phyloP scores from a whole-genome alignment of 2,888 invertebrate genomes.

The Nudaria mundana region DNA sequence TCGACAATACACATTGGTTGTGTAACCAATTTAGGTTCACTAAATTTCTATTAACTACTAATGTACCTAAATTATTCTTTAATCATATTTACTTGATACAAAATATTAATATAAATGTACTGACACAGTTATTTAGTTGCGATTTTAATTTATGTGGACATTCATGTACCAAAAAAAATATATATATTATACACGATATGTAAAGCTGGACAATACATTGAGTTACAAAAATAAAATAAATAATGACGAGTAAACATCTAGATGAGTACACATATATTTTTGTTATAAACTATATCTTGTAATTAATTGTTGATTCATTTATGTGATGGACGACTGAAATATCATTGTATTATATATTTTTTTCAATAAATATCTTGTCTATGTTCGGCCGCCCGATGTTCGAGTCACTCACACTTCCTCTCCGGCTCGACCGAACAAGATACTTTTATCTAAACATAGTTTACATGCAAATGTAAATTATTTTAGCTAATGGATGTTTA shows the following conservation, averaged over 20 bases:
- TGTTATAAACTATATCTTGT: constrained; percentile 64
- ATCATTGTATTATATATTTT: constrained; percentile 55
- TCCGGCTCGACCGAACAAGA: constrained; percentile 35
- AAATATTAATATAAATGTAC: constrained; percentile 16
- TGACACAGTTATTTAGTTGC: constrained; percentile 60
- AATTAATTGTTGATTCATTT: constrained; percentile 71
- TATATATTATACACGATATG: constrained; percentile 44
- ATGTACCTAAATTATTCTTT: background rate
- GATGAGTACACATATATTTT: constrained; percentile 68
- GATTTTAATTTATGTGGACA: constrained; percentile 59
- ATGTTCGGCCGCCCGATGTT: constrained; percentile 27
- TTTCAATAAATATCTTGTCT: constrained; percentile 38
- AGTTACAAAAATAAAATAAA: constrained; percentile 37
- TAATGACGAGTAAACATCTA: constrained; percentile 32
- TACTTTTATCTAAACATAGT: constrained; percentile 48
- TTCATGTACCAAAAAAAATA: constrained; percentile 69
- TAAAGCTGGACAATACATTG: constrained; percentile 50
- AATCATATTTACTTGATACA: background rate
- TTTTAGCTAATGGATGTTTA: constrained; percentile 72
- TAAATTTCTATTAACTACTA: background rate
- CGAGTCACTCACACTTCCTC: constrained; percentile 36
- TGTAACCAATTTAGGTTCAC: background rate
- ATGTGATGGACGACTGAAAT: constrained; percentile 63
- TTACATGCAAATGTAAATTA: constrained; percentile 70
- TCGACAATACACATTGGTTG: background rate